Conservation (phyloP, 2,888 invertebrate species). For the Clivina fossor region DNA sequence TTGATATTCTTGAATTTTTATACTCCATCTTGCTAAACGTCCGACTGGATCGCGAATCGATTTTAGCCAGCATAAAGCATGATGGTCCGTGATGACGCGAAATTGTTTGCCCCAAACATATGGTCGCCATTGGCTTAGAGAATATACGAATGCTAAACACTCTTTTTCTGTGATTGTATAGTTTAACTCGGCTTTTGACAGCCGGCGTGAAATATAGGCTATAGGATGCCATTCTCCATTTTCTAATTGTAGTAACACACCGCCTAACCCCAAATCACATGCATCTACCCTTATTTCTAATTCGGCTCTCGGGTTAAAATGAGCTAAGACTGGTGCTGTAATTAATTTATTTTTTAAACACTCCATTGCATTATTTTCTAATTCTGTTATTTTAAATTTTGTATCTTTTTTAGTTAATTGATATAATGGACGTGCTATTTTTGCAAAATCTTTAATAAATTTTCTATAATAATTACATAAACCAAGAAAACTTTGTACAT, state of each 20-base stretch:
- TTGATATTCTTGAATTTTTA: slow-evolving; percentile 32
- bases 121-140: slow-evolving; percentile 10
- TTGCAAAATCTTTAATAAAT: slow-evolving; percentile 35
- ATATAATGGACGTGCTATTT: slow-evolving; percentile 36
- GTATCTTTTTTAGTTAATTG: slow-evolving; percentile 30
- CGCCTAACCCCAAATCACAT: slow-evolving; percentile 40
- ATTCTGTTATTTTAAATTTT: slow-evolving; percentile 26
- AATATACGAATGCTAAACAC: slow-evolving; percentile 45
- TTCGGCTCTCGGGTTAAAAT: slow-evolving; percentile 33
- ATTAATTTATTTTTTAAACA: slow-evolving; percentile 34
- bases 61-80: slow-evolving; percentile 27
- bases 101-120: slow-evolving; percentile 16
- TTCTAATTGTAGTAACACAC: slow-evolving; percentile 43
- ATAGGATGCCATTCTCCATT: slow-evolving; percentile 46
- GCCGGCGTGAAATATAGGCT: slow-evolving; percentile 38
- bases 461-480: slow-evolving; percentile 19
- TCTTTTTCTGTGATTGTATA: slow-evolving; percentile 49
- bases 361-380: slow-evolving; percentile 8
- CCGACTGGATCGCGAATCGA: slow-evolving; percentile 13
- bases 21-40: slow-evolving; percentile 27
- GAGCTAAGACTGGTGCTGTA: slow-evolving; percentile 33
- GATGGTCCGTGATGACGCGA: slow-evolving; percentile 22
- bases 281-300: slow-evolving; percentile 38
- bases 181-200: slow-evolving; percentile 42
- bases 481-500: slow-evolving; percentile 30